Base-by-base conservation (phyloP, 2,113 vertebrate genomes). In the Regulus satrapa region DNA sequence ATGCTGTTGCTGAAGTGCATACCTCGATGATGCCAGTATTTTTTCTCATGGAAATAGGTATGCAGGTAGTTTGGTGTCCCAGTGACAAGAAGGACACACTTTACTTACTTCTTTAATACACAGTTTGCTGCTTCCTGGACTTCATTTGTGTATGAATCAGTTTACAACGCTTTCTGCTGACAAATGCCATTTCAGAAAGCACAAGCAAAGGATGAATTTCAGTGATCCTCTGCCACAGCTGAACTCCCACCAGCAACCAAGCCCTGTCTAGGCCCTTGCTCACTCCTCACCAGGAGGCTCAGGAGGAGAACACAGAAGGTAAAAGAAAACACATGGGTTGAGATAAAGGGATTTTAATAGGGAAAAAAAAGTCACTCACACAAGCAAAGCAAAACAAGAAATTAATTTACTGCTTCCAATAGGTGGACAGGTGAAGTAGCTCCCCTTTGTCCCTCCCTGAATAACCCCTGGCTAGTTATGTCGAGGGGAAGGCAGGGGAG, bases 261-360 rank as follows among this genome's bases (percentile, higher is more conserved):
- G 18, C 28, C 11, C 40, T 18, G 6, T 6, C 3, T 14, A 63
- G 40, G 6, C 7, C 3, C 21, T 61, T 1, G 1, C 6, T 63
- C 25, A 17, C 40, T 45, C 14, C 10, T 7, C 28, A 52, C 6
- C 9, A 18, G 2, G 14, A 23, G 11, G 21, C 28, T 32, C 7
- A 4, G 48, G 11, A 26, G 63, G n/a, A 46, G 18, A 73, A n/a
- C 4, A 54, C 6, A 5, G 46, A 74, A 32, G 9, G 6, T 40
- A 48, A 20, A 40, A 66, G 51, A 34, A 49, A 56, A 49, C 19
- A 29, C 34, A 6, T 25, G 8, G 3, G 5, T 49, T 48, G 41
- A 75, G 29, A 41, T 49, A 48, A 64, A 56, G 18, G 10, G 19
- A 48, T 4, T 46, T 29, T 28, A 64, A 34, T 8, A n/a, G 15